phyloP scores from a whole-genome alignment of 2,113 vertebrate genomes.

The Tychaedon coryphoeus region DNA sequence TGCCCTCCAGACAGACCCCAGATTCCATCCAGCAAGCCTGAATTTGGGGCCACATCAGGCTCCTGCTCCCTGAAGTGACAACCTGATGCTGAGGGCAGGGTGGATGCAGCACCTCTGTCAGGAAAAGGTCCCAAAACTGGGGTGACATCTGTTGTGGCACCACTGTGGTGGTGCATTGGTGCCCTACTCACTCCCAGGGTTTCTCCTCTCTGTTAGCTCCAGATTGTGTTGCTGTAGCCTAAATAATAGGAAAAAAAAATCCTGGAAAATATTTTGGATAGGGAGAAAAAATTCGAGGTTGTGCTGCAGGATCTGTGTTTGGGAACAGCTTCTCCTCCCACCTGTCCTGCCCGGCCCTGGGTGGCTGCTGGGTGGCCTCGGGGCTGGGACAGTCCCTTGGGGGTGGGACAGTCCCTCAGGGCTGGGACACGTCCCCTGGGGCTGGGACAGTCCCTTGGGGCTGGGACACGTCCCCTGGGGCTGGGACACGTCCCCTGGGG shows the following conservation, averaged over 20 bases:
- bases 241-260: not conserved
- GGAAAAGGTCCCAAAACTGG: not conserved
- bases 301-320: not conserved
- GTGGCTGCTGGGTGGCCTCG: not conserved
- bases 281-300: not conserved
- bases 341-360: not conserved
- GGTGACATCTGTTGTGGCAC: not conserved
- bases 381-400: not conserved
- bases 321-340: not conserved
- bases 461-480: no score
- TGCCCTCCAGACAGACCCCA: not conserved
- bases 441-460: no score
- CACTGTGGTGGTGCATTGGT: accelerated
- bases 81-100: not conserved
- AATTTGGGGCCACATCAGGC: not conserved
- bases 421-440: not conserved
- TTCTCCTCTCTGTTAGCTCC: not conserved
- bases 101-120: accelerated
- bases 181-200: accelerated
- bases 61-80: not conserved
- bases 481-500: no score
- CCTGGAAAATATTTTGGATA: not conserved
- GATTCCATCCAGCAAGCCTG: not conserved
- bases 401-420: not conserved
- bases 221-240: not conserved